These are phyloP conservation scores for Netelia fuscicornis DNA, from an alignment of 2,888 invertebrate genomes.

Conservation along the genomic window DNA sequence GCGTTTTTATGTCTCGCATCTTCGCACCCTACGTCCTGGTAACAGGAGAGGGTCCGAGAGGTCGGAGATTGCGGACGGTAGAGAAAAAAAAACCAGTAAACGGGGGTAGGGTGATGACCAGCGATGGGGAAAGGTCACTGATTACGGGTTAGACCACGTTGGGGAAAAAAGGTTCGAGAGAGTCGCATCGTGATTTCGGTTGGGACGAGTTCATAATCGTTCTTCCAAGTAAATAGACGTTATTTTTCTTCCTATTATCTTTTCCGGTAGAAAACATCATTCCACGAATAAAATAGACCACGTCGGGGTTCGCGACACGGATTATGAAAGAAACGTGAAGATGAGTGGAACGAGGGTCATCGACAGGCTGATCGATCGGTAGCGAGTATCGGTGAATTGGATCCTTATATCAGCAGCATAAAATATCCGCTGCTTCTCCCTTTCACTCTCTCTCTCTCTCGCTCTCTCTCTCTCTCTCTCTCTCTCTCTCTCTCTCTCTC, in stretches of 20 bases:
- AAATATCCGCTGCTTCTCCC: slow-evolving; percentile 56
- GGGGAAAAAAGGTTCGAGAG: slow-evolving; percentile 20
- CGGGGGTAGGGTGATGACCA: slow-evolving; percentile 36
- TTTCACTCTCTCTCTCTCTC: slow-evolving; percentile 17
- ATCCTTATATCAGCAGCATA: slow-evolving; percentile 20
- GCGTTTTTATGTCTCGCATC: slow-evolving; percentile 44
- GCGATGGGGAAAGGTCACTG: slow-evolving; percentile 45
- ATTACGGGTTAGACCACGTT: slow-evolving; percentile 24
- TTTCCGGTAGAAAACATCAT: slow-evolving; percentile 1
- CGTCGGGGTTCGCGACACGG: slow-evolving; percentile 4
- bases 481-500: too few relatives aligned
- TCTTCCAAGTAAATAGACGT: slow-evolving; percentile 37
- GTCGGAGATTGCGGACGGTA: slow-evolving; percentile 18
- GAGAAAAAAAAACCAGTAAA: slow-evolving; percentile 44
- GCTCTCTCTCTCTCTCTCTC: background rate
- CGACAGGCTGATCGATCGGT: slow-evolving; percentile 54
- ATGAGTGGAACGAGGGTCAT: slow-evolving; percentile 5
- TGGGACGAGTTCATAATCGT: slow-evolving; percentile 26
- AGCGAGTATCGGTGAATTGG: slow-evolving; percentile 51
- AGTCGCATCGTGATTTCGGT: slow-evolving; percentile 12
- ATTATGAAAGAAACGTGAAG: slow-evolving; percentile 21
- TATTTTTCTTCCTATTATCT: slow-evolving; percentile 34
- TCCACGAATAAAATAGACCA: background rate
- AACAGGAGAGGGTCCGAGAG: slow-evolving; percentile 36
- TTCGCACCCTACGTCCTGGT: slow-evolving; percentile 28